phyloP scores from a whole-genome alignment of 1,140 invertebrate genomes.

The Centruroides sculpturatus region DNA sequence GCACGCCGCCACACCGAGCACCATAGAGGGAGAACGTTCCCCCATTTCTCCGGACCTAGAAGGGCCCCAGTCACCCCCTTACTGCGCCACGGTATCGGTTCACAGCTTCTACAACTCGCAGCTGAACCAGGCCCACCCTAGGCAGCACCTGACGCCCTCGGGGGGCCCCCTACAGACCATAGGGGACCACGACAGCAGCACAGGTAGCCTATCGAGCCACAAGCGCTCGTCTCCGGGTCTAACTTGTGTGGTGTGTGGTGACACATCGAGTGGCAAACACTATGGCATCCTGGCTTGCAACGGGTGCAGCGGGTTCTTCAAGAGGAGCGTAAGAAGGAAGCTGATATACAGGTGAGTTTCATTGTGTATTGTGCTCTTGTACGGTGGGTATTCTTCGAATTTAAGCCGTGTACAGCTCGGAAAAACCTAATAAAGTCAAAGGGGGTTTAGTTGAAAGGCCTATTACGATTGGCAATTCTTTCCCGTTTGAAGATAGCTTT shows the following conservation, averaged over 20 bases:
- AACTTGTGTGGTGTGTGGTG: slow-evolving; percentile 84
- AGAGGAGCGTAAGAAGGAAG: slow-evolving; percentile 86
- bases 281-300: slow-evolving; percentile 99
- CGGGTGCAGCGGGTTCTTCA: slow-evolving; percentile 98
- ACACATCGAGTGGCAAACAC: slow-evolving; percentile 93
- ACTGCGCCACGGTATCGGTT: slow-evolving; percentile 5
- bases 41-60: too few relatives aligned
- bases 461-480: too few relatives aligned
- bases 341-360: slow-evolving; percentile 81
- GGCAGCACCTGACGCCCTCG: neutral
- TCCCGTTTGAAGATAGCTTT: too few relatives aligned
- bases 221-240: slow-evolving; percentile 26
- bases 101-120: slow-evolving; percentile 2
- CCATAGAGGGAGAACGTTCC: too few relatives aligned
- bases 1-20: too few relatives aligned
- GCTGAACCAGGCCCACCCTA: neutral
- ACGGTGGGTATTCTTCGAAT: too few relatives aligned
- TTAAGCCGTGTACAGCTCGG: too few relatives aligned
- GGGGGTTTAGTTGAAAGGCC: too few relatives aligned
- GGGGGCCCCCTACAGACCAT: neutral
- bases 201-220: slow-evolving; percentile 18
- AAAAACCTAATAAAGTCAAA: too few relatives aligned
- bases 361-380: neutral
- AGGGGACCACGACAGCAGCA: slow-evolving; percentile 1
- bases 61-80: neutral